Conservation (phyloP, 1,140 invertebrate genomes). For the Caenorhabditis brenneri region DNA sequence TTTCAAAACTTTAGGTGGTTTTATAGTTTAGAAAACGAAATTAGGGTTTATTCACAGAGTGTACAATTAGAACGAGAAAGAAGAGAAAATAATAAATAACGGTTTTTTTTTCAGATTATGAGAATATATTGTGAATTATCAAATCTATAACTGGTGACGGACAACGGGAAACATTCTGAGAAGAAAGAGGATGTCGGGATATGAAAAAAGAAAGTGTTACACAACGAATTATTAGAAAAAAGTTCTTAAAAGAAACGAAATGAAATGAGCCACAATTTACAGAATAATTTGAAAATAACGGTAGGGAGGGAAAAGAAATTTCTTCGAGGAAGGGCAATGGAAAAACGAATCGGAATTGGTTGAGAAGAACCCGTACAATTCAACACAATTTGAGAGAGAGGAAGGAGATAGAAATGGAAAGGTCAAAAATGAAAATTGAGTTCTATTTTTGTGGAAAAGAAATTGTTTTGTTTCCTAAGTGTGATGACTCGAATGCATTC, state of each 20-base stretch:
- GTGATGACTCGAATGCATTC: constrained; percentile 38
- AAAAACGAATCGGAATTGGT: constrained; percentile 30
- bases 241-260: background rate
- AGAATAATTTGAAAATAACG: background rate
- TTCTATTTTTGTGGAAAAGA: constrained; percentile 2
- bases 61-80: background rate
- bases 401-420: background rate
- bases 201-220: constrained; percentile 17
- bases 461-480: background rate
- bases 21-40: background rate
- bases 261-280: background rate
- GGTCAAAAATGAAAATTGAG: background rate
- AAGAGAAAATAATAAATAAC: background rate
- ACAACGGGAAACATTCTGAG: constrained; percentile 21
- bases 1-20: no score
- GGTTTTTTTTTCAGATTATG: constrained; percentile 31
- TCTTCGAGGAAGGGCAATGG: background rate
- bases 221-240: constrained; percentile 10
- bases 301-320: background rate
- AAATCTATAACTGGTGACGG: background rate
- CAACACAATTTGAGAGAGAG: constrained; percentile 18
- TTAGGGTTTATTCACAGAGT: constrained; percentile 26
- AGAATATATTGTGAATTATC: background rate
- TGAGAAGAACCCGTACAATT: constrained; percentile 6
- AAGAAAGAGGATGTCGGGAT: constrained; percentile 7